These are phyloP conservation scores for Plumapathes pennacea DNA, from an alignment of 92 coral and sea anemone genomes.

Conservation along the genomic window DNA sequence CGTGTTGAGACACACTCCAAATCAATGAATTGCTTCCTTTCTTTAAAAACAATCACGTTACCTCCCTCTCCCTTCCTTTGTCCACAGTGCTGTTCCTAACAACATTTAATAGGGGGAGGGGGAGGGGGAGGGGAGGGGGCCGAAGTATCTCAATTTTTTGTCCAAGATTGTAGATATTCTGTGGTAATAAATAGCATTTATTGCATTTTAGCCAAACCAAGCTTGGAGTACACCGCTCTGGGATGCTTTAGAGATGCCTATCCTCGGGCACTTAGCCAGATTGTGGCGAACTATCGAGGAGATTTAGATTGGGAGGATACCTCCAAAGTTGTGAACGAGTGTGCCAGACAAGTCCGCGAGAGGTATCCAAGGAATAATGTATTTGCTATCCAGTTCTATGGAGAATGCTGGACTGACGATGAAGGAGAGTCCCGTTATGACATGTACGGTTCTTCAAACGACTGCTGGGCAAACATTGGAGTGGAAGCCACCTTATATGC, in stretches of 20 bases:
- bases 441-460: slow-evolving; percentile 14
- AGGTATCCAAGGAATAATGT: slow-evolving; percentile 28
- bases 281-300: slow-evolving; percentile 30
- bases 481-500: slow-evolving; percentile 13
- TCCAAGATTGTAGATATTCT: too few species aligned
- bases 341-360: slow-evolving; percentile 40
- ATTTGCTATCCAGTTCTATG: slow-evolving; percentile 50
- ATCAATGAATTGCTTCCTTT: too few species aligned
- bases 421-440: slow-evolving; percentile 23
- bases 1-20: too few species aligned
- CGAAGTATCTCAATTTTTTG: too few species aligned
- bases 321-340: slow-evolving; percentile 25
- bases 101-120: too few species aligned
- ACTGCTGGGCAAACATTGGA: slow-evolving; percentile 45
- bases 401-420: slow-evolving; percentile 59
- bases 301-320: slow-evolving; percentile 41
- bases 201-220: too few species aligned
- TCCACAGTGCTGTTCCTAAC: too few species aligned
- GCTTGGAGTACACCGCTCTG: slow-evolving; percentile 35
- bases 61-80: too few species aligned
- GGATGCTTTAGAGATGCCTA: slow-evolving; percentile 47
- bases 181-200: too few species aligned
- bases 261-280: slow-evolving; percentile 10
- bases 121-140: too few species aligned
- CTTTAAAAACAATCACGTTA: too few species aligned